Base-by-base conservation (phyloP, 1,140 invertebrate species). In the Venturia canescens region DNA sequence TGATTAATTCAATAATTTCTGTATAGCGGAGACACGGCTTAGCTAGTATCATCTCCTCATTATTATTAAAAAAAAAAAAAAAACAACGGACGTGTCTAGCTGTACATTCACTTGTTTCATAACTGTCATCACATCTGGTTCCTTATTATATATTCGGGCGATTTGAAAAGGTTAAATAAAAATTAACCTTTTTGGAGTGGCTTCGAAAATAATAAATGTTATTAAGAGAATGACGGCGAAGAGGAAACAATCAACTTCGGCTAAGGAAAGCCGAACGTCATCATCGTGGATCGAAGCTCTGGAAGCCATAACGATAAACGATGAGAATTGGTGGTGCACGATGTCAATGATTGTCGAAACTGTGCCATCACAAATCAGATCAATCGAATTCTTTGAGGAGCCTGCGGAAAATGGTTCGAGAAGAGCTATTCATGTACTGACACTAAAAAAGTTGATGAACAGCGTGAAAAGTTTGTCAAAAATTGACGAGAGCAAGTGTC, bases 281-380 rank as follows among this genome's bases (percentile, higher is more conserved):
- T 15, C 84, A 67, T 79, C 82, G 2, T 88, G 87, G 85, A 71
- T 80, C 1, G 44, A 38, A 1, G 75, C 70, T 23, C 75, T 89
- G n/a, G 81, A 87, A 13, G 70, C 79, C 0, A 38, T 85, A 23
- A 80, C 31, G 15, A 83, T 90, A 16, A 90, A 90, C 72, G 89
- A 90, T 50, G 86, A 90, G 57, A 53, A 84, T 7, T 91, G 89
- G 89, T 85, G 83, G 78, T 90, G 88, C 79, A 86, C 87, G 7
- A 85, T 87, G 7, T 83, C 78, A 1, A 86, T 90, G 81, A 80
- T 90, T 50, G 83, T 89, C 0, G 88, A 89, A 72, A 85, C 85
- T 13, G 78, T 57, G 15, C 44, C 79, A n/a, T 80, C 82, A 27
- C 85, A 88, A 38, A 34, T 79, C 1, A 70, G 70, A 2, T 87